Conservation (phyloP, 37 sponge, comb jelly and placozoan species). For the Aplysina aerophoba region DNA sequence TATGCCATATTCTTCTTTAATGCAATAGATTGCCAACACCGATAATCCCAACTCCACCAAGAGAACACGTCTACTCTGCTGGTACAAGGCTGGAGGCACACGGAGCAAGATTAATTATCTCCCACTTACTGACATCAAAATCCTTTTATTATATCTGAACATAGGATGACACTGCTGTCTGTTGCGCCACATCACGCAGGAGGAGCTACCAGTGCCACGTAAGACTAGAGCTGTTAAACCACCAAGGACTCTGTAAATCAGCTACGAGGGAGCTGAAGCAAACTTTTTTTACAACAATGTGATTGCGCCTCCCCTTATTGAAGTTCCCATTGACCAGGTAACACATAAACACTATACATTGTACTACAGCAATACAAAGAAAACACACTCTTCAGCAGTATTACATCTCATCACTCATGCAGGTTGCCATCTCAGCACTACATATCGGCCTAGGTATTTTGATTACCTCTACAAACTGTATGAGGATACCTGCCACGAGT, state of each 20-base stretch:
- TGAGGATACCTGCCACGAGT: too few species aligned
- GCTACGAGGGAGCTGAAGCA: slow-evolving; percentile 20
- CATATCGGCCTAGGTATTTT: too few species aligned
- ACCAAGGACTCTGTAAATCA: not conserved
- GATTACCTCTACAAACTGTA: too few species aligned
- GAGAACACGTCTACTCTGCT: too few species aligned
- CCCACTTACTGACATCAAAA: not conserved
- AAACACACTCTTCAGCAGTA: too few species aligned
- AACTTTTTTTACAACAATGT: slow-evolving; percentile 55
- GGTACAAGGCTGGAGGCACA: too few species aligned
- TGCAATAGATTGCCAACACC: too few species aligned
- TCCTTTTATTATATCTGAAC: not conserved
- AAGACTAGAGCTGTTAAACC: not conserved
- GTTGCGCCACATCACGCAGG: slow-evolving; percentile 32
- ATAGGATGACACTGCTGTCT: slow-evolving; percentile 62
- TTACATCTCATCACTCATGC: too few species aligned
- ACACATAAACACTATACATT: not conserved
- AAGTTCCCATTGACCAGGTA: slow-evolving; percentile 38
- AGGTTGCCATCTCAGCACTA: too few species aligned
- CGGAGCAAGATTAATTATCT: slow-evolving; percentile 18
- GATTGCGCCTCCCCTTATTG: slow-evolving; percentile 20
- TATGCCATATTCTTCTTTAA: too few species aligned
- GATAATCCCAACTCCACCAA: too few species aligned
- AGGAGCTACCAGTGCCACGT: not conserved
- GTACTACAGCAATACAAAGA: too few species aligned